Evolutionary conservation across 2,888 invertebrate species (phyloP), one percentile per base, ranked within the genome.

Genomic region (Ischnura elegans): DNA sequence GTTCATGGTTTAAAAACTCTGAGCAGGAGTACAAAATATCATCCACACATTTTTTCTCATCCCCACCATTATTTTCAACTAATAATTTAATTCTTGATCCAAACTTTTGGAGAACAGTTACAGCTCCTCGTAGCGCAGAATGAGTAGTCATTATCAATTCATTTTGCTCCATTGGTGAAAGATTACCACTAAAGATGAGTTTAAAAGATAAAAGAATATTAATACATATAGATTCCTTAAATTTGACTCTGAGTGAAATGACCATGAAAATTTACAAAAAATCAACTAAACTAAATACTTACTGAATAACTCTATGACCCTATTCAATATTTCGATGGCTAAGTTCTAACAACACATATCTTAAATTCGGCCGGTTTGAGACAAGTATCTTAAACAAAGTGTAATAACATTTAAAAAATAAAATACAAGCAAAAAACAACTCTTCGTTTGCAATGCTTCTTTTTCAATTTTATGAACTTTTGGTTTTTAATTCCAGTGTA

Each of bases 1-100:
- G 97, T 6, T 96, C 95, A 94, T 97, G 95, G 87, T 95, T 95
- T 94, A 97, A 95, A 13, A 96, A 94, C 3, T 76, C 25, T 10
- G 19, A 21, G 25, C 66, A 76, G 19, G 16, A 55, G 43, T 29
- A 45, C 29, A 55, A 4, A 16, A 43, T 85, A 87, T 87, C 93
- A 46, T 46, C 66, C 76, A 93, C 6, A 66, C 21, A n/a, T 29
- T 76, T 76, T 42, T 61, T 25, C 21, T 16, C 2, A 36, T 36
- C 21, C 25, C 2, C 3, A 6, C n/a, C 43, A 43, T 61, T 43
- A 87, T 19, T 55, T n/a, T 66, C 25, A n/a, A 47, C 46, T 19
- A 21, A 36, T 47, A 94, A 29, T 94, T 94, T 29, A 96, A 95
- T 47, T 95, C 94, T 76, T 95, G 94, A 93, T 66, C 94, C 87